Evolutionary conservation across 1,140 invertebrate species (phyloP).

Genomic region (Hylyphantes graminicola): DNA sequence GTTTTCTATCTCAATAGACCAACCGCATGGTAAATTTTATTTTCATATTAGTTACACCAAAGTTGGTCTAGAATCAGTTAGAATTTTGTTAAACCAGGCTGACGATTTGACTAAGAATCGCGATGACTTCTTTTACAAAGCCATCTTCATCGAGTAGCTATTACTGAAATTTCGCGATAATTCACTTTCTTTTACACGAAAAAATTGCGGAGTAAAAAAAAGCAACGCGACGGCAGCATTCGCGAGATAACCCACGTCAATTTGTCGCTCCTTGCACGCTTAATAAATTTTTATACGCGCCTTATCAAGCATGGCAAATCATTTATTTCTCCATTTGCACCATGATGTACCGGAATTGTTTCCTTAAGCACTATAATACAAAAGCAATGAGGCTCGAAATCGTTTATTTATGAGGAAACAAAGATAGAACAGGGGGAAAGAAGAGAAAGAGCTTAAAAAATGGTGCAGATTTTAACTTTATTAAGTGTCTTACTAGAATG

Average conservation of each 20-base stretch:
- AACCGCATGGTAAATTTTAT: constrained; percentile 31
- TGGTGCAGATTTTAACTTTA: constrained; percentile 50
- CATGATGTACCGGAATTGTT: constrained; percentile 51
- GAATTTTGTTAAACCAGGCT: no score
- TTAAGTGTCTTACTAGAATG: constrained; percentile 41
- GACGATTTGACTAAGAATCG: constrained; percentile 11
- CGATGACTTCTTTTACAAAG: neutral
- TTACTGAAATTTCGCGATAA: constrained; percentile 49
- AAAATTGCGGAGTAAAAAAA: neutral
- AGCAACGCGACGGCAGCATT: constrained; percentile 10
- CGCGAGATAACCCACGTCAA: constrained; percentile 51
- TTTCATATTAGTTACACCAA: constrained; percentile 11
- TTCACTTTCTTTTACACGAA: constrained; percentile 32
- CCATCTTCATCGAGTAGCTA: constrained; percentile 16
- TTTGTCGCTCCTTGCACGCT: constrained; percentile 49
- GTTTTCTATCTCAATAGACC: no score
- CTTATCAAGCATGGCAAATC: constrained; percentile 59
- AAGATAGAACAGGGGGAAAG: neutral
- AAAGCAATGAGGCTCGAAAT: constrained; percentile 58
- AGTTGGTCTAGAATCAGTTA: no score
- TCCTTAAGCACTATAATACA: constrained; percentile 54
- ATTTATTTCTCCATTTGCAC: constrained; percentile 60
- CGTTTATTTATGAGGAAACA: constrained; percentile 59
- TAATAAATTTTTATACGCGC: constrained; percentile 57
- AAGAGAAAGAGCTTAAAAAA: constrained; percentile 10